Conservation (phyloP, 2,797 vertebrate genomes). For the Hylomyscus alleni region DNA sequence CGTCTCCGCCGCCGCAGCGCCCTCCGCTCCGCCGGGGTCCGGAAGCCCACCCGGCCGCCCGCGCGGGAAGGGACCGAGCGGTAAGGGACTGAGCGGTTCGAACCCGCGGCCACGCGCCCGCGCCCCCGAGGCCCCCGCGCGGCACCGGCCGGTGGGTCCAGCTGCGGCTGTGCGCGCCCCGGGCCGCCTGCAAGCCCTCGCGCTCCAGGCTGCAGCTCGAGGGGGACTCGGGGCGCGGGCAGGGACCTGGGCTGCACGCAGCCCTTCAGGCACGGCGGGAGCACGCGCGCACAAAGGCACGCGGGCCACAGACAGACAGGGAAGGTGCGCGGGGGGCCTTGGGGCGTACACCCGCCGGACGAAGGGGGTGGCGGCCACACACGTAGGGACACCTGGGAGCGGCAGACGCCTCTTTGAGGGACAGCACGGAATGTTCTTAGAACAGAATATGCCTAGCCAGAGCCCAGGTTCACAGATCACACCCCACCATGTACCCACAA, state of each 20-base stretch:
- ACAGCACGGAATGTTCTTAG: not conserved
- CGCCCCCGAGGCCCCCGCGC: conserved; percentile 49
- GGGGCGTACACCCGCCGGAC: not conserved
- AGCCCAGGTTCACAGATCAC: not conserved
- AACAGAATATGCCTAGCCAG: not conserved
- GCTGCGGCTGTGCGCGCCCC: conserved; percentile 31
- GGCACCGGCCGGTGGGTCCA: conserved; percentile 65
- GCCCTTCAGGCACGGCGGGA: conserved; percentile 66
- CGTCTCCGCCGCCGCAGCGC: conserved; percentile 52
- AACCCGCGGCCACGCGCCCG: conserved; percentile 73
- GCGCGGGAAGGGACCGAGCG: conserved; percentile 69
- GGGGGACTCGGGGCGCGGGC: conserved; percentile 25
- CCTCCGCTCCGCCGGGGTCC: conserved; percentile 63
- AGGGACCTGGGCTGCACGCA: conserved; percentile 48
- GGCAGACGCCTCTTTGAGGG: not conserved
- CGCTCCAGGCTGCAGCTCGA: conserved; percentile 32
- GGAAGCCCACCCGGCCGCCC: conserved; percentile 64
- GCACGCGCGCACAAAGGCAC: conserved; percentile 75
- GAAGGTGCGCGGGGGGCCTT: conserved; percentile 51
- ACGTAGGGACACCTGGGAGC: not conserved
- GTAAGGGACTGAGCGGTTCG: conserved; percentile 74
- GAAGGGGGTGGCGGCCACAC: conserved; percentile 2
- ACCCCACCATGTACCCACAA: not conserved
- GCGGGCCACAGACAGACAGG: conserved; percentile 62
- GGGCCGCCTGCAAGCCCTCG: conserved; percentile 15